A percentile compares a stretch with the other conserved stretches of the same genome.
Evolutionary conservation across 2,888 invertebrate genomes (phyloP).

Genomic region (Thereva nobilitata): DNA sequence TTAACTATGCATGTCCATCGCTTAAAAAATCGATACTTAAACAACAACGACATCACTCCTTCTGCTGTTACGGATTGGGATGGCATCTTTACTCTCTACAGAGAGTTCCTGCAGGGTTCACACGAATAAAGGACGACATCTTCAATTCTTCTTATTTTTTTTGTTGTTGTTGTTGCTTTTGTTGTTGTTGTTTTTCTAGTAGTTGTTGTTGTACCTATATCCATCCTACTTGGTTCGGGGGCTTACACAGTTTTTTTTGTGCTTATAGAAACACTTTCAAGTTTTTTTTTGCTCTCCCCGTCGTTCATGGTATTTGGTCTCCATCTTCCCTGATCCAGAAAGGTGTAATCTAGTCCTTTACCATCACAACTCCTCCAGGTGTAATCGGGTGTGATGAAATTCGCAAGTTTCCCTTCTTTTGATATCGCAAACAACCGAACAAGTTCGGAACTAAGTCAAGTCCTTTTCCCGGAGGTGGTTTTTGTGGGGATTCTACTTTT

Average conservation of each 20-base stretch:
- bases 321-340: slow-evolving; percentile 18
- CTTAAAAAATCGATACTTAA: slow-evolving; percentile 4
- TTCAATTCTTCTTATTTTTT: too few relatives aligned
- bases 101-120: slow-evolving; percentile 1
- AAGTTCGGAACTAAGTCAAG: slow-evolving; percentile 22
- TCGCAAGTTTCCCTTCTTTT: slow-evolving; percentile 24
- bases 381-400: slow-evolving; percentile 13
- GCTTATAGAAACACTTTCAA: not conserved
- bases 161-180: too few relatives aligned
- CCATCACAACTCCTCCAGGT: not conserved
- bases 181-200: too few relatives aligned
- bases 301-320: not conserved
- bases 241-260: not conserved
- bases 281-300: slow-evolving; percentile 10
- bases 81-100: not conserved
- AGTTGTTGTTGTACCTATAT: too few relatives aligned
- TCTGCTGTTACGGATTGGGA: not conserved
- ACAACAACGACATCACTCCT: not conserved
- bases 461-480: slow-evolving; percentile 8
- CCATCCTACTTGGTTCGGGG: too few relatives aligned
- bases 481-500: slow-evolving; percentile 26
- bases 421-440: slow-evolving; percentile 8
- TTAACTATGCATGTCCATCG: slow-evolving; percentile 26
- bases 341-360: slow-evolving; percentile 19
- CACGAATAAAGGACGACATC: not conserved